A percentile compares a stretch with the other conserved stretches of the same genome.
Conservation (phyloP, 2,113 vertebrate species). For the Caranx melampygus region DNA sequence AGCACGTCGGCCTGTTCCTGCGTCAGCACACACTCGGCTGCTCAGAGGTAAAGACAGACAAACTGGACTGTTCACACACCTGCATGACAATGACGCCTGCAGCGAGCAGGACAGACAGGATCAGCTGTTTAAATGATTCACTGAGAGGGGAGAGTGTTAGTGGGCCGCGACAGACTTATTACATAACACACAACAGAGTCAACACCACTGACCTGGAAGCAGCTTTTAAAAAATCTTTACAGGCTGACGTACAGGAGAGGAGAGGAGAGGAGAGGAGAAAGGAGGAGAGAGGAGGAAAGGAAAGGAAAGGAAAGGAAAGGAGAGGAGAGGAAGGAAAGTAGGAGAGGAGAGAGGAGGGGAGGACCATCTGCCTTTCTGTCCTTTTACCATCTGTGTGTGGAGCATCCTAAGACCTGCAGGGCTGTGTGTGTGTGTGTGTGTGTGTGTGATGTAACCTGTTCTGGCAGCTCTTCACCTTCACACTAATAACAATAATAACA, state of each 20-base stretch:
- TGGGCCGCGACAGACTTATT: constrained; percentile 38
- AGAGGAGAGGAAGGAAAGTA: too few species aligned
- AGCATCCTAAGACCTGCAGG: constrained; percentile 34
- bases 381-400: constrained; percentile 54
- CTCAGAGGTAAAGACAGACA: constrained; percentile 14
- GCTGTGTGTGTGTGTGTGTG: constrained; percentile 11
- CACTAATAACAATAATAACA: constrained; percentile 15
- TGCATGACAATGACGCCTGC: not conserved
- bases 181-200: constrained; percentile 28
- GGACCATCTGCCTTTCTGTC: constrained; percentile 45
- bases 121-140: constrained; percentile 40
- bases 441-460: constrained; percentile 62
- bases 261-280: too few species aligned
- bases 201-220: constrained; percentile 12
- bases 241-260: not conserved
- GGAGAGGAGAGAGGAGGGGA: not conserved
- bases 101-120: constrained; percentile 1
- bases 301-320: too few species aligned
- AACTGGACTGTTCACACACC: not conserved
- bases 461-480: constrained; percentile 9
- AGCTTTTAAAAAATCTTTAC: not conserved
- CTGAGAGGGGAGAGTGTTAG: constrained; percentile 14
- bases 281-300: too few species aligned
- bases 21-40: not conserved
- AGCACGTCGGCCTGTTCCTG: not conserved